Conservation (phyloP, 23 tunicate genomes). For the Aplidium turbinatum region DNA sequence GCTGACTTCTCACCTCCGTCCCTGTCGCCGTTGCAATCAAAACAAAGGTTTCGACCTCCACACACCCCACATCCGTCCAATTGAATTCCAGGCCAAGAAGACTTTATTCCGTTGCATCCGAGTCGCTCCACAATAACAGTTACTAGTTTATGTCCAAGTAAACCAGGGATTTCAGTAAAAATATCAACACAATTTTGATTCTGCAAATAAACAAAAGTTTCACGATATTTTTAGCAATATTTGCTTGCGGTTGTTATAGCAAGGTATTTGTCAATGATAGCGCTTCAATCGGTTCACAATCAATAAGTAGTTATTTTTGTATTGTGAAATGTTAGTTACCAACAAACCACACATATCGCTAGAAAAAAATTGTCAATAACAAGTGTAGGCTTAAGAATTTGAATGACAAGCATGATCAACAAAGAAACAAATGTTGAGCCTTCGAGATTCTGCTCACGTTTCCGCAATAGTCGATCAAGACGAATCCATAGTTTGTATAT, state of each 20-base stretch:
- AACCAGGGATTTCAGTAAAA: neutral
- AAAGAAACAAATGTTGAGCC: no score
- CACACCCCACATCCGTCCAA: conserved; percentile 54
- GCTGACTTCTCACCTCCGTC: conserved; percentile 44
- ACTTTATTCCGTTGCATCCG: conserved; percentile 41
- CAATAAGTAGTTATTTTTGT: neutral
- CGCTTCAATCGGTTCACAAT: neutral
- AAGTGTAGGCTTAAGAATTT: no score
- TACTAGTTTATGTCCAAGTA: conserved; percentile 1
- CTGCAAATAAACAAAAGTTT: neutral
- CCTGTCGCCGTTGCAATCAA: conserved; percentile 40
- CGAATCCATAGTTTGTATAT: no score
- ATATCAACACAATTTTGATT: neutral
- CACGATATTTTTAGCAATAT: no score
- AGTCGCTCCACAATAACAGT: conserved; percentile 33
- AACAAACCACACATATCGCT: no score
- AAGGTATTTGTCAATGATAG: no score
- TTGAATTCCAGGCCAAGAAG: conserved; percentile 30
- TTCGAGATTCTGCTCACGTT: no score
- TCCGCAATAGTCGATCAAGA: no score
- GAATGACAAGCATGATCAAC: neutral
- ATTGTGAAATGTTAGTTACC: neutral
- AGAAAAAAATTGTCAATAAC: no score
- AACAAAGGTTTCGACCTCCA: conserved; percentile 46
- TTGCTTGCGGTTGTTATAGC: no score